phyloP scores from a whole-genome alignment of 2,888 invertebrate genomes.

The Ganaspis brasiliensis region DNA sequence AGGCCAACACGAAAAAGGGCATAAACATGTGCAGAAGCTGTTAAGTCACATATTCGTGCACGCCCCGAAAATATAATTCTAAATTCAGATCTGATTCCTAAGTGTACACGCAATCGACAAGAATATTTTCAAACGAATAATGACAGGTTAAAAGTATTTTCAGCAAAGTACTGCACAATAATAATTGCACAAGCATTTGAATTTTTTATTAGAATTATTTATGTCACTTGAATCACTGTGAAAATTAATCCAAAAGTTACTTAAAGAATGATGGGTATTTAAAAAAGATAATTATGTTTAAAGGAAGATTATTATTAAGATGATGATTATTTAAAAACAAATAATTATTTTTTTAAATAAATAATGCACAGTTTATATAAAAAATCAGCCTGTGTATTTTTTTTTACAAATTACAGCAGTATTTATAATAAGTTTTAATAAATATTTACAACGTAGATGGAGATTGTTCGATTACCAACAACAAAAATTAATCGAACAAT shows the following conservation, averaged over 20 bases:
- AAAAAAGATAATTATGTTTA: too few species aligned
- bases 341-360: neutral
- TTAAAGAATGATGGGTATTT: too few species aligned
- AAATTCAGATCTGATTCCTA: constrained; percentile 2
- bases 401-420: constrained; percentile 20
- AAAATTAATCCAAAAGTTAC: too few species aligned
- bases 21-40: neutral
- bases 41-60: neutral
- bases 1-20: neutral
- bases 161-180: neutral
- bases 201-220: too few species aligned
- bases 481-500: too few species aligned
- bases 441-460: neutral
- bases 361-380: neutral
- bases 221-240: too few species aligned
- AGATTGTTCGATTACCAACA: too few species aligned
- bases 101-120: neutral
- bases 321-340: too few species aligned
- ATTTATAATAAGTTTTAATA: neutral
- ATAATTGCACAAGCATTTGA: too few species aligned
- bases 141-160: constrained; percentile 1
- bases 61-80: neutral
- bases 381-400: constrained; percentile 31
- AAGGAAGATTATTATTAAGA: too few species aligned
- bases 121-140: neutral